Evolutionary conservation across 2,797 vertebrate genomes (phyloP), one percentile per base, ranked within the genome.

Genomic region (Phalanger gymnotis): DNA sequence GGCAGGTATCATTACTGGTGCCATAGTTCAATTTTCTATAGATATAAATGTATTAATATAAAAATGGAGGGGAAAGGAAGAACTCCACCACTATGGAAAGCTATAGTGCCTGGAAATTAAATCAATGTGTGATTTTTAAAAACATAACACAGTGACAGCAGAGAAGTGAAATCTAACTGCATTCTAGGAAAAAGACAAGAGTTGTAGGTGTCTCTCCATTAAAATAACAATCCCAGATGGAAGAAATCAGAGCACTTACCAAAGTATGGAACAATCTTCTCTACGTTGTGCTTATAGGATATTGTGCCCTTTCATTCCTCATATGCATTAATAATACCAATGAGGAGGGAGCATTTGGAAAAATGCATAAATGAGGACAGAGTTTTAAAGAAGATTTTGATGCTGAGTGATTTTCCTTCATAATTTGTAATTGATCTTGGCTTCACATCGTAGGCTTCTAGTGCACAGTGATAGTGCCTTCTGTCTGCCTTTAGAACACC

Each of bases 121-220:
- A 98, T 98, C 95, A 97, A 97, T 98, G 96, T 92, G 96, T 54
- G 54, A 55, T 96, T 98, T 98, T 98, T 93, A 96, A 97, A 98
- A 98, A 98, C 57, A 98, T 96, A 96, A 94, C 73, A 97, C 97
- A 95, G 92, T 87, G 3, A 95, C 94, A 98, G 94, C 92, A 97
- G 94, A 97, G 97, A 98, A 98, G 53, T 98, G 97, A 98, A 98
- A 97, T 96, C 96, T 96, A 92, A 98, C 96, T 98, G 95, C 97
- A 98, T 98, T 98, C 96, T 92, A 97, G 9, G 81, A 95, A 96
- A 98, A 90, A 93, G 91, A 97, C 97, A 98, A 97, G 98, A 97
- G 96, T 92, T 96, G 96, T 98, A 98, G 95, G 95, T 98, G 90
- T 98, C 97, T 96, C 98, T 96, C 97, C 95, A 97, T 98, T 98